Evolutionary conservation across 2,113 vertebrate species (phyloP).

Genomic region (Malaclemys terrapin): DNA sequence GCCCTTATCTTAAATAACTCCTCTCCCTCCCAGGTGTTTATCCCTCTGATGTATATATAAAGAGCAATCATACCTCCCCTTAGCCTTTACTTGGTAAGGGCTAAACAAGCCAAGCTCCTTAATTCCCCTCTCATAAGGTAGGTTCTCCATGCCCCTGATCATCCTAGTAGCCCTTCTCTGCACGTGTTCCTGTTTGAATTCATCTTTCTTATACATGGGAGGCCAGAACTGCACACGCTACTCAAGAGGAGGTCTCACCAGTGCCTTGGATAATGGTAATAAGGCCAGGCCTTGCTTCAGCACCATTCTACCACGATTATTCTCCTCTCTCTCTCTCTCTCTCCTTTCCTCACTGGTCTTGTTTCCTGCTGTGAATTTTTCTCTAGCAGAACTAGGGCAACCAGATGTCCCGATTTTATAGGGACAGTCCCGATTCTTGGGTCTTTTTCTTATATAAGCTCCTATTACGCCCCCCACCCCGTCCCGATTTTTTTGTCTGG

Average conservation of each 20-base stretch:
- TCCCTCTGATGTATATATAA: too few species aligned
- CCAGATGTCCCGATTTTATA: too few species aligned
- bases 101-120: background rate
- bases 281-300: background rate
- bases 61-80: too few species aligned
- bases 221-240: background rate
- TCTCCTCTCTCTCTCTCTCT: background rate
- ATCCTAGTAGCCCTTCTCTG: background rate
- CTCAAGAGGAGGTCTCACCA: background rate
- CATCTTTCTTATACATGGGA: background rate
- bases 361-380: accelerated
- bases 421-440: too few species aligned
- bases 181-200: background rate
- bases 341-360: background rate
- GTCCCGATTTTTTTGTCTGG: too few species aligned
- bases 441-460: too few species aligned
- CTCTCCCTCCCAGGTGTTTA: too few species aligned
- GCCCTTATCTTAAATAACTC: background rate
- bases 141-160: background rate
- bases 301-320: background rate
- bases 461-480: too few species aligned
- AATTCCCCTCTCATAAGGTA: background rate
- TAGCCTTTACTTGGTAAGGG: too few species aligned
- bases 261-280: background rate
- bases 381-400: background rate